phyloP scores from a whole-genome alignment of 2,113 vertebrate species.

The Lepidiolamprologus cunningtoni region DNA sequence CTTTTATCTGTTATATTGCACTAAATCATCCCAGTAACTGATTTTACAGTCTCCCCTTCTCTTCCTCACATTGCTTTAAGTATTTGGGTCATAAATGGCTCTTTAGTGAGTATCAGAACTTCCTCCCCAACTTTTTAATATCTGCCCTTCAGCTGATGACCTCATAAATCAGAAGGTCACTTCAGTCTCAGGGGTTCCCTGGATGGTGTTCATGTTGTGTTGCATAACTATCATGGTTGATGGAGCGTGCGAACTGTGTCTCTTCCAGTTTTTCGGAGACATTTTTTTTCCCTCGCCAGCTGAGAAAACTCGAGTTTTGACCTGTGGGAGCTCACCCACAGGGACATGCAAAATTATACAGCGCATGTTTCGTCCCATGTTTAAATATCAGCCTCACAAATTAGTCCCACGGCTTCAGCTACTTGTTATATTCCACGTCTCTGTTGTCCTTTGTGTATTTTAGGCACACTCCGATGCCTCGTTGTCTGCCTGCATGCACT shows the following conservation, averaged over 20 bases:
- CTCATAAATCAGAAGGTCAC: background rate
- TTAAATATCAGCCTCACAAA: background rate
- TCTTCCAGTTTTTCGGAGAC: constrained; percentile 13
- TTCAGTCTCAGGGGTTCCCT: background rate
- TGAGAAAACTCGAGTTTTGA: constrained; percentile 43
- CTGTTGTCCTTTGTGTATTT: background rate
- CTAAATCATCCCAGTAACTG: background rate
- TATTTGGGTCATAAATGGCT: constrained; percentile 21
- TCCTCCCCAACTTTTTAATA: background rate
- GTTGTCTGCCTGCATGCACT: background rate
- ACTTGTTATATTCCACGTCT: background rate
- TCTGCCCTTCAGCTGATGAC: background rate
- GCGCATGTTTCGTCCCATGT: background rate
- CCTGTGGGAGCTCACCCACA: background rate
- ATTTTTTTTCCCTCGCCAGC: constrained; percentile 28
- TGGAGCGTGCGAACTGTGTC: constrained; percentile 52
- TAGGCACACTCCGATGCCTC: background rate
- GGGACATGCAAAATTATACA: background rate
- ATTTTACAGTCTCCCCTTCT: background rate
- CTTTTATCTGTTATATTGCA: background rate
- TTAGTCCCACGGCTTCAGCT: background rate
- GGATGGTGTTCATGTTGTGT: constrained; percentile 25
- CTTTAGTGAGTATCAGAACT: background rate
- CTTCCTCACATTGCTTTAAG: background rate
- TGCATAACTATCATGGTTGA: constrained; percentile 26